Base-by-base conservation (phyloP, 2,888 invertebrate species). In the Nomada ferruginata region DNA sequence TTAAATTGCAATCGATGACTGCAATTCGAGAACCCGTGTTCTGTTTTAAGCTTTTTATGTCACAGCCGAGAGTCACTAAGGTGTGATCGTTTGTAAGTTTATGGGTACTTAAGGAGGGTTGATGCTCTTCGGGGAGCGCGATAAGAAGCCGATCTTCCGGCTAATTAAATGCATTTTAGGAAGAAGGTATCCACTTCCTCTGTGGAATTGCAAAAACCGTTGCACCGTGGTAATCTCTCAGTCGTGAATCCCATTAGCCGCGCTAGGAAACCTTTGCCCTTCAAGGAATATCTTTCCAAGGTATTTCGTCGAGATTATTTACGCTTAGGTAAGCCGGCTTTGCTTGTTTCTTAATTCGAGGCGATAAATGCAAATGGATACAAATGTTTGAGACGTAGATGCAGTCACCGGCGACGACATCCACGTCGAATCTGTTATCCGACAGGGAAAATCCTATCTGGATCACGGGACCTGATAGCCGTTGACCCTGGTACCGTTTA, bases 91-190 rank as follows among this genome's bases (percentile, higher is more conserved):
- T 65, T 42, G 73, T 73, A 71, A 77, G 80, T 84, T 84, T 80
- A 84, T 84, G 53, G 84, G 36, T 71, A 61, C 76, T 84, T 84
- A 80, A 84, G 57, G 60, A 63, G 47, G 59, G 83, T 64, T 64
- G 60, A 68, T 52, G 65, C 20, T 55, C 72, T 74, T 60, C 15
- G 23, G 68, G 55, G 64, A 52, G 26, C 23, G 55, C 72, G 84
- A 84, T 80, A 84, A 84, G 84, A 84, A 77, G 76, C 76, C 84
- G 84, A 84, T 84, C 84, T 81, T 77, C 80, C 66, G 52, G 71
- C 65, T 84, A 84, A 84, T 84, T 80, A 80, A 83, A 79, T 83
- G 79, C 77, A 69, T 71, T 77, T 79, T 68, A 66, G 66, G 63
- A 61, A 64, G 70, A 63, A 29, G 66, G 52, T 53, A 20, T 64